Percentiles rank a stretch among this genome's conserved stretches.
phyloP scores from a whole-genome alignment of 2,113 vertebrate species.

The Thryonomys swinderianus region DNA sequence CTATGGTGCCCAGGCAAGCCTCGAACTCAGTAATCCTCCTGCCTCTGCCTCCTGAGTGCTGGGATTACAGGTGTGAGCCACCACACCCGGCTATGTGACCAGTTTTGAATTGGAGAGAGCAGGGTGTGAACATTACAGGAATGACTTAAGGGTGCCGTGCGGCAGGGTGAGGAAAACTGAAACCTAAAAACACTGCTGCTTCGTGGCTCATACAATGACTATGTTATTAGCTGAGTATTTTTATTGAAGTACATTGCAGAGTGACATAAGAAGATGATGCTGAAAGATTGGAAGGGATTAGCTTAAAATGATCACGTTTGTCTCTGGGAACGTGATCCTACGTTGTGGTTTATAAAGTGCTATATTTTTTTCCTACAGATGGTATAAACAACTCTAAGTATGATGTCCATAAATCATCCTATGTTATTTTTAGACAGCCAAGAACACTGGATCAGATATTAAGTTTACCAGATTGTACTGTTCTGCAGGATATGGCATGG shows the following conservation, averaged over 20 bases:
- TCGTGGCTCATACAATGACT: background rate
- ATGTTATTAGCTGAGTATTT: background rate
- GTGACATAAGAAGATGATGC: background rate
- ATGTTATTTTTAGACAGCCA: background rate
- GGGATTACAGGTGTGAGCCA: no score
- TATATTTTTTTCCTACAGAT: background rate
- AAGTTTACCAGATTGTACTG: conserved; percentile 2
- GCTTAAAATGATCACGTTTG: background rate
- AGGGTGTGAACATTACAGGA: background rate
- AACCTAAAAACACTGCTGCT: background rate
- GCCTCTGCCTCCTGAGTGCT: no score
- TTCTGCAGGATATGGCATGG: background rate
- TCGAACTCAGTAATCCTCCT: no score
- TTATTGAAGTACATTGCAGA: background rate
- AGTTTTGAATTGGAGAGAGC: background rate
- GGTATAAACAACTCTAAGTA: background rate
- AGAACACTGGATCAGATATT: background rate
- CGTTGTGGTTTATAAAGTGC: background rate
- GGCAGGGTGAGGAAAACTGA: background rate
- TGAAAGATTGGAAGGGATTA: background rate
- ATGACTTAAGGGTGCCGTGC: background rate
- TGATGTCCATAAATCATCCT: background rate
- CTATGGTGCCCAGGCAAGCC: no score
- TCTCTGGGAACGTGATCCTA: conserved; percentile 4
- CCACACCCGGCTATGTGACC: no score